phyloP scores from a whole-genome alignment of 2,888 invertebrate genomes.

The Lycocerus yunnanus region DNA sequence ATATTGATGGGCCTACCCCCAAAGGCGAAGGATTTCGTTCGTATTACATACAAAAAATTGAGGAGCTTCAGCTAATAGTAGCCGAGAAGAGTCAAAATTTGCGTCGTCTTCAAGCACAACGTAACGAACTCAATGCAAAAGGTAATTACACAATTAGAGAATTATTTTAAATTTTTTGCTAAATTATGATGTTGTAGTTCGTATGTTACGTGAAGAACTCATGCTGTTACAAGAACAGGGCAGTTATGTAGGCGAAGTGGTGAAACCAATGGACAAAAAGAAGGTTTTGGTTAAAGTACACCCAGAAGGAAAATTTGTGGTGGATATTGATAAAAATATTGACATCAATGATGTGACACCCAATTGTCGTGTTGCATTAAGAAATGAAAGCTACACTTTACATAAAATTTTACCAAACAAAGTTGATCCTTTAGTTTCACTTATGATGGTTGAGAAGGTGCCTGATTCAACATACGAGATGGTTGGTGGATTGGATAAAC shows the following conservation, averaged over 20 bases:
- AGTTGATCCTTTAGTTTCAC: conserved; percentile 95
- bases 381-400: conserved; percentile 97
- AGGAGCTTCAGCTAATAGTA: conserved; percentile 92
- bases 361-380: conserved; percentile 94
- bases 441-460: conserved; percentile 99
- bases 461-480: conserved; percentile 99
- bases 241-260: conserved; percentile 99
- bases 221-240: conserved; percentile 97
- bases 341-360: conserved; percentile 98
- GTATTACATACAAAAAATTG: conserved; percentile 97
- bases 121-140: conserved; percentile 99
- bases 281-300: conserved; percentile 99
- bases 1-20: conserved; percentile 65
- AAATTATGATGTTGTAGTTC: conserved; percentile 66
- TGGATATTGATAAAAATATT: conserved; percentile 98
- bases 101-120: conserved; percentile 93
- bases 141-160: conserved; percentile 58
- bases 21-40: conserved; percentile 91
- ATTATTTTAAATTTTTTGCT: not conserved
- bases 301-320: conserved; percentile 99
- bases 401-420: conserved; percentile 99
- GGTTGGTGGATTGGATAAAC: conserved; percentile 99
- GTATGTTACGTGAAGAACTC: conserved; percentile 96
- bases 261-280: conserved; percentile 99
- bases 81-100: conserved; percentile 98